Conservation (phyloP, 2,113 vertebrate species). For the Rafetus swinhoei region DNA sequence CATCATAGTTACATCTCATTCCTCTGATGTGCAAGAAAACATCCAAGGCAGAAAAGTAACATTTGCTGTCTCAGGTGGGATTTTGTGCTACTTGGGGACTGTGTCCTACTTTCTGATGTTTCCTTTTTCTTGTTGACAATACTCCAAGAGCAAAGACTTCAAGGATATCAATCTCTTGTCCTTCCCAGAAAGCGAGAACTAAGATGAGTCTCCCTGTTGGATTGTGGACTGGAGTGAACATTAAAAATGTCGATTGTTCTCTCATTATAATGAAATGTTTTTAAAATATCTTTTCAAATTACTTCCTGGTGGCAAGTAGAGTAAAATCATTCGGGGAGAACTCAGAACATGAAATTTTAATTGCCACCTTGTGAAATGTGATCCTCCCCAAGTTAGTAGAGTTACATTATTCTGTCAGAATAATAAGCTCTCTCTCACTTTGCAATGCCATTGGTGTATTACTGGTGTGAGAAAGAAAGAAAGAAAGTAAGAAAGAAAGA, state of each 20-base stretch:
- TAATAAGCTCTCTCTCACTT: not conserved
- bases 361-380: conserved; percentile 56
- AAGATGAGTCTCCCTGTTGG: not conserved
- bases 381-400: not conserved
- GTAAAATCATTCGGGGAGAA: conserved; percentile 69
- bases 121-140: conserved; percentile 25
- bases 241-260: conserved; percentile 65
- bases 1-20: conserved; percentile 19
- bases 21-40: conserved; percentile 42
- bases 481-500: not conserved
- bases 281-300: conserved; percentile 24
- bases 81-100: conserved; percentile 1
- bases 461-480: not conserved
- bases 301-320: conserved; percentile 63
- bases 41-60: conserved; percentile 13
- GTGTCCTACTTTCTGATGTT: conserved; percentile 60
- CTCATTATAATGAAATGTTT: conserved; percentile 40
- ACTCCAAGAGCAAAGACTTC: conserved; percentile 46
- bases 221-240: not conserved
- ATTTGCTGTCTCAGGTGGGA: conserved; percentile 45
- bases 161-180: conserved; percentile 38
- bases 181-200: conserved; percentile 47
- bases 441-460: accelerated
- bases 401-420: not conserved
- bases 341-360: conserved; percentile 73